Percentiles rank a stretch among this genome's conserved stretches.
Evolutionary conservation across 2,113 vertebrate genomes (phyloP).

Genomic region (Pycnonotus jocosus): DNA sequence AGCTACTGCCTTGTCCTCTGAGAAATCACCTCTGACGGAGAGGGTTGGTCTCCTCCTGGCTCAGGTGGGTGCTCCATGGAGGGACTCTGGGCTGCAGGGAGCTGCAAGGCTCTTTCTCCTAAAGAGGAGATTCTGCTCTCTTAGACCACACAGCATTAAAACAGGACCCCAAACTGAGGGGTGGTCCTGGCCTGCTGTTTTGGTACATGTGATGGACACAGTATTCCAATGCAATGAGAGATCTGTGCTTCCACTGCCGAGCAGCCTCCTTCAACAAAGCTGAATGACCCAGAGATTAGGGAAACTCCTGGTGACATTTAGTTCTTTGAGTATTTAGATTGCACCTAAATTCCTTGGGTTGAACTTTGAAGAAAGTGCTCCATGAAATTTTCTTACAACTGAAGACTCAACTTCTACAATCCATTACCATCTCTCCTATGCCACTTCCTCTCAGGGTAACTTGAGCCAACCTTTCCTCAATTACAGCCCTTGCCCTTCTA

Average conservation of each 20-base stretch:
- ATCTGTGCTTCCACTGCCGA: neutral
- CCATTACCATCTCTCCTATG: neutral
- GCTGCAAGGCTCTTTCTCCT: neutral
- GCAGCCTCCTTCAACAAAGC: neutral
- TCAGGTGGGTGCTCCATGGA: neutral
- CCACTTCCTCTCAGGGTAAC: neutral
- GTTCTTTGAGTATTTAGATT: neutral
- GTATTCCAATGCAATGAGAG: neutral
- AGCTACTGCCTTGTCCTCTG: neutral
- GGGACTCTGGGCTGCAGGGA: neutral
- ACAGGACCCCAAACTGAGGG: neutral
- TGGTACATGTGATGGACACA: neutral
- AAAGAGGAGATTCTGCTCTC: neutral
- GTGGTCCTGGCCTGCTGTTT: neutral
- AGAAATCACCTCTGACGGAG: neutral
- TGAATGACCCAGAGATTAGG: neutral
- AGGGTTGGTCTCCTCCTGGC: neutral
- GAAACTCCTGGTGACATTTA: neutral
- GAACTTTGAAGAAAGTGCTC: neutral
- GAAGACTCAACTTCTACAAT: neutral
- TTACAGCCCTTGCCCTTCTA: neutral
- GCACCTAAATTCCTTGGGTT: neutral
- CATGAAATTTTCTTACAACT: neutral
- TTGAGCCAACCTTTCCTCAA: neutral
- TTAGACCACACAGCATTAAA: neutral